These are phyloP conservation scores for Endotricha flammealis DNA, from an alignment of 2,888 invertebrate species.

Conservation along the genomic window DNA sequence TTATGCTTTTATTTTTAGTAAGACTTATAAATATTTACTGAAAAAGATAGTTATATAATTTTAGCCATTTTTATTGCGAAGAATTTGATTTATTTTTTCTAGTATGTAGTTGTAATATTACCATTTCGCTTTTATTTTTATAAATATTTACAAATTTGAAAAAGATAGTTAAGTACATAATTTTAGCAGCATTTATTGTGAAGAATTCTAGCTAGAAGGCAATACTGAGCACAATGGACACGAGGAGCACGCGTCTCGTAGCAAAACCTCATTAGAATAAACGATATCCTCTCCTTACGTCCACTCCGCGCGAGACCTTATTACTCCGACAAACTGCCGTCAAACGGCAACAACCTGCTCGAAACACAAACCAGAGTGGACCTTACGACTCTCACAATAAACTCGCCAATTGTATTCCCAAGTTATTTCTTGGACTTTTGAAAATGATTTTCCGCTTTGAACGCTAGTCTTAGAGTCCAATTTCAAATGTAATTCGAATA, in stretches of 20 bases:
- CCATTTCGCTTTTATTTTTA: too few relatives aligned
- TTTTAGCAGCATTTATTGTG: constrained; percentile 18
- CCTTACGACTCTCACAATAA: constrained; percentile 33
- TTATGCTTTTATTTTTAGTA: too few relatives aligned
- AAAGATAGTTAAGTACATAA: too few relatives aligned
- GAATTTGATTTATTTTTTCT: too few relatives aligned
- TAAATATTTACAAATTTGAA: too few relatives aligned
- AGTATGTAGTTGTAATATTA: too few relatives aligned
- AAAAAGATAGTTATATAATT: too few relatives aligned
- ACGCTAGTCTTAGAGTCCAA: constrained; percentile 36
- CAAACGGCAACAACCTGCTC: constrained; percentile 56
- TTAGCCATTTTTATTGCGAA: constrained; percentile 21
- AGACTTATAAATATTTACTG: too few relatives aligned
- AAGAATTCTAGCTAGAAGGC: constrained; percentile 32
- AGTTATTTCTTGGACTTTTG: constrained; percentile 12
- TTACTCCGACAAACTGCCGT: constrained; percentile 75
- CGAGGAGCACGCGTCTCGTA: constrained; percentile 43
- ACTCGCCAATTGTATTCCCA: constrained; percentile 30
- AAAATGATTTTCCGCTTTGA: constrained; percentile 41
- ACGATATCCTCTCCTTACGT: constrained; percentile 77
- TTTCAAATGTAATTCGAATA: constrained; percentile 39
- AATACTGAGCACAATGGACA: constrained; percentile 39
- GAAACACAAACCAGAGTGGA: constrained; percentile 28
- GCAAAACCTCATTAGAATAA: constrained; percentile 76
- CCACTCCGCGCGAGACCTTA: constrained; percentile 74